These are phyloP conservation scores for Drosophila gunungcola DNA, from an alignment of 1,140 invertebrate species.

Conservation along the genomic window DNA sequence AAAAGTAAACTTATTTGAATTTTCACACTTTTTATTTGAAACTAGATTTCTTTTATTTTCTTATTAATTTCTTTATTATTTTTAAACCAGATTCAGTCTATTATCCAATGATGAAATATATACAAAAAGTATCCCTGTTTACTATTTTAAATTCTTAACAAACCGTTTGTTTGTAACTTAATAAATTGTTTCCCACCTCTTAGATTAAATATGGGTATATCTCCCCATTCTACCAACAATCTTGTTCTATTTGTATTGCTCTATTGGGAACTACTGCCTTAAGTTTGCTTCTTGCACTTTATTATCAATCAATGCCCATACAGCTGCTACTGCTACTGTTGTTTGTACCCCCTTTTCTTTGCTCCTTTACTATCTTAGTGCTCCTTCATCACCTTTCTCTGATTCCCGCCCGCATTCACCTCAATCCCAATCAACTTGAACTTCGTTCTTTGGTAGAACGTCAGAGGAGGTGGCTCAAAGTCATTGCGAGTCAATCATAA, in stretches of 20 bases:
- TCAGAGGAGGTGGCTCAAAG: constrained; percentile 35
- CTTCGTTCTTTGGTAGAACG: constrained; percentile 36
- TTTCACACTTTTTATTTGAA: no score
- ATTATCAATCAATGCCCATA: constrained; percentile 41
- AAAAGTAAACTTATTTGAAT: no score
- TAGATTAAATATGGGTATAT: not conserved
- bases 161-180: no score
- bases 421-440: constrained; percentile 44
- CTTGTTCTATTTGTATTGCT: constrained; percentile 6
- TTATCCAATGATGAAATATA: no score
- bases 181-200: not conserved
- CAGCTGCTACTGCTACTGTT: constrained; percentile 34
- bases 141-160: no score
- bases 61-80: no score
- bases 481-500: constrained; percentile 52
- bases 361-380: not conserved
- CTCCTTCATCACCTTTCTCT: constrained; percentile 13
- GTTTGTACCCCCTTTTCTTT: constrained; percentile 3
- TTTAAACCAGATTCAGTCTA: no score
- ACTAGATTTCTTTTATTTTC: no score
- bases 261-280: constrained; percentile 14
- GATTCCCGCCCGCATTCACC: constrained; percentile 1
- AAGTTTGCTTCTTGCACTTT: constrained; percentile 8
- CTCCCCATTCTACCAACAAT: not conserved
- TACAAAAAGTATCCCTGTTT: no score